Evolutionary conservation across 1,140 invertebrate species (phyloP), one percentile per base, ranked within the genome.

Genomic region (Aphidius ervi): DNA sequence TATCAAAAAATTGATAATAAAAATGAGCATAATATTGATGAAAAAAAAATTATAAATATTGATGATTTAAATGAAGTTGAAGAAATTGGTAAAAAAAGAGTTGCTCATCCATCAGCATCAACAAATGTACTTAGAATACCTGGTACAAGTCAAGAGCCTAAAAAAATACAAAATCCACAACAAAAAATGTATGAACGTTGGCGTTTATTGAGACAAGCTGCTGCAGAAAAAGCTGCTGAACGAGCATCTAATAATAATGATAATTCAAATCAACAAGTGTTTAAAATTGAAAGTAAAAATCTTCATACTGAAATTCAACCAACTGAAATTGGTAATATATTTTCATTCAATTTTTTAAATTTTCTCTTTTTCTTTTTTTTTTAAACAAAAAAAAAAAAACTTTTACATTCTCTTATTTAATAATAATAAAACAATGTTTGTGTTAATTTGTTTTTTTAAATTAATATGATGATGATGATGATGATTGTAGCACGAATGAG

Each of bases 131-230:
- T 65, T 39, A 53, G 63, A 52, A 69, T 68, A 31, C 57, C 66
- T 42, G 68, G 69, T 43, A 69, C 70, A 54, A 71, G 62, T 68
- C 70, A 73, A 20, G 68, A 71, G 9, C 40, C 61, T 2, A 79
- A 75, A 61, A 75, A 68, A 46, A 46, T 63, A 0, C 56, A 61
- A n/a, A 75, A 71, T 71, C 77, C 77, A 2, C 76, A 78, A 50
- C 75, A 75, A 46, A 67, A 61, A 43, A 70, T 80, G 72, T 77
- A 76, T 7, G 78, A 79, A 43, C 70, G 77, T 23, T 80, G 78
- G 78, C 68, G 72, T 50, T 60, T 70, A 37, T 71, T 73, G 67
- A 75, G 64, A 63, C 67, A 76, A 63, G 65, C 65, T 1, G 68
- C 70, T 1, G 67, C 68, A 0, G 70, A 74, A 55, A 78, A 76